phyloP scores from a whole-genome alignment of 2,888 invertebrate genomes.

The Omphaloscelis lunosa region DNA sequence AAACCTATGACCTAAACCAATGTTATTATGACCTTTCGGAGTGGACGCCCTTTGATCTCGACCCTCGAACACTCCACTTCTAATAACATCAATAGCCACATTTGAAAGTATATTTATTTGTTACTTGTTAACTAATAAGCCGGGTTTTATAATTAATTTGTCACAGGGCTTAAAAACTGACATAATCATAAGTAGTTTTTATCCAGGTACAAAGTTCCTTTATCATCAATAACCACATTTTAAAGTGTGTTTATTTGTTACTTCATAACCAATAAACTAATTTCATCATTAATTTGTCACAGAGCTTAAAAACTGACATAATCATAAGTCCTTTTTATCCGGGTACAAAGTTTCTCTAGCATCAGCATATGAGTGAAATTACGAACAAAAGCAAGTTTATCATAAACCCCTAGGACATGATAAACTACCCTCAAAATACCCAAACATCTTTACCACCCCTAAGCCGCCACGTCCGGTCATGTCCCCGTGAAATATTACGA shows the following conservation, averaged over 20 bases:
- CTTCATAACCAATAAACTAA: too few species aligned
- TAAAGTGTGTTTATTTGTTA: too few species aligned
- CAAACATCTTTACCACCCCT: slow-evolving; percentile 21
- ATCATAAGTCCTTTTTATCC: neutral
- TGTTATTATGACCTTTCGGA: neutral
- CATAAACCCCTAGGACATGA: neutral
- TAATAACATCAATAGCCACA: neutral
- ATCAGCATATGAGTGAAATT: neutral
- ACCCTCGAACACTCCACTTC: neutral
- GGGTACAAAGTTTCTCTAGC: neutral
- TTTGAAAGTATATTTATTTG: too few species aligned
- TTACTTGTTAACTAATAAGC: too few species aligned
- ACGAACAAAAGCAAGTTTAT: neutral
- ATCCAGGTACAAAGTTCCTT: neutral
- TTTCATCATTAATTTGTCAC: too few species aligned
- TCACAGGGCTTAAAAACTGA: too few species aligned
- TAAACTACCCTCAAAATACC: slow-evolving; percentile 12
- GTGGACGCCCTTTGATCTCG: neutral
- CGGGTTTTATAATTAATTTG: too few species aligned
- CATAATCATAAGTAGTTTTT: neutral
- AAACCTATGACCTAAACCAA: neutral
- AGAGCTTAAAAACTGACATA: neutral
- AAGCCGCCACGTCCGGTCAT: slow-evolving; percentile 22
- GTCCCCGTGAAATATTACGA: slow-evolving; percentile 44
- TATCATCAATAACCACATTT: neutral